A percentile compares a stretch with the other conserved stretches of the same genome.
Evolutionary conservation across 2,888 invertebrate species (phyloP).

Genomic region (Polymixis lichenea): DNA sequence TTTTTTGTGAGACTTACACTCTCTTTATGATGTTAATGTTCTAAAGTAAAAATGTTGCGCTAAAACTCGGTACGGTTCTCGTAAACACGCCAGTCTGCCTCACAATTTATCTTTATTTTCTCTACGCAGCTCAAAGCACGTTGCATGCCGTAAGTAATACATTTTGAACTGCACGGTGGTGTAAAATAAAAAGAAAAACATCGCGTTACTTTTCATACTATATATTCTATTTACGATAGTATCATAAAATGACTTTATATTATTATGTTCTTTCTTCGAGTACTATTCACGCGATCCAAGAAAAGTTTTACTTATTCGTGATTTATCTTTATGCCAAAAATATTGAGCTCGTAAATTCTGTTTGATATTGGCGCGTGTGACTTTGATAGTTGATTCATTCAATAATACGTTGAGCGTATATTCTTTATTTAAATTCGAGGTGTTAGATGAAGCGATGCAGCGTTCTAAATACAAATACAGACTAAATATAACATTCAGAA

Average conservation of each 20-base stretch:
- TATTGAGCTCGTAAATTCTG: conserved; percentile 40
- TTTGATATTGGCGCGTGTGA: conserved; percentile 38
- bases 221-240: conserved; percentile 14
- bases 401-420: conserved; percentile 27
- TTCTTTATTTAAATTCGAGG: conserved; percentile 22
- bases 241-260: conserved; percentile 23
- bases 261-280: conserved; percentile 32
- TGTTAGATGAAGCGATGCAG: conserved; percentile 9
- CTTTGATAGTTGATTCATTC: conserved; percentile 45
- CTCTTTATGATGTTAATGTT: conserved; percentile 55
- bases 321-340: conserved; percentile 44
- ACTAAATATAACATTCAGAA: conserved; percentile 20
- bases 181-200: conserved; percentile 30
- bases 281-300: conserved; percentile 34
- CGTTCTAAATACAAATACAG: conserved; percentile 15
- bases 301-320: conserved; percentile 35
- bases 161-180: conserved; percentile 12
- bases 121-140: conserved; percentile 28
- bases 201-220: background rate
- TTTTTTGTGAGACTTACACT: conserved; percentile 19
- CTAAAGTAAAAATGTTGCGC: conserved; percentile 48
- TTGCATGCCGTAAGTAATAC: conserved; percentile 37
- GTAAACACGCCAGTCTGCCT: conserved; percentile 48
- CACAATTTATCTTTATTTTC: conserved; percentile 50
- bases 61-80: conserved; percentile 45